Base-by-base conservation (phyloP, 2,888 invertebrate species). In the Fabriciana adippe region DNA sequence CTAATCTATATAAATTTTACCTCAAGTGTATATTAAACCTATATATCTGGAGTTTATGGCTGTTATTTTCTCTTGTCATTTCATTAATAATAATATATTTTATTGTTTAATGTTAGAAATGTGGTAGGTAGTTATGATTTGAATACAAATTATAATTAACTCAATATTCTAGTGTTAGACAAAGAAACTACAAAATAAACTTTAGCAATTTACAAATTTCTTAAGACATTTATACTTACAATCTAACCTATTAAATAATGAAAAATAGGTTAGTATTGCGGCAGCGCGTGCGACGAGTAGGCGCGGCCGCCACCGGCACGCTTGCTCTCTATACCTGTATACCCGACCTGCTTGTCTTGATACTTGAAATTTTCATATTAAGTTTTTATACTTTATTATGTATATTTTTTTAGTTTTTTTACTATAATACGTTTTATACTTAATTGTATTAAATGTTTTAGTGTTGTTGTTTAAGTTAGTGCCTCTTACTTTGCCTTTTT, bases 251-350 rank as follows among this genome's bases (percentile, higher is more conserved):
- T 79, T 77, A 78, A 77, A 78, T 75, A 77, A 78, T 75, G 79
- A 80, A 81, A 79, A 78, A 81, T 80, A 80, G 79, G 78, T 77
- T 77, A 75, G 74, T 75, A 75, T 74, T 75, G 71, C 75, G 68
- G 73, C 76, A 77, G 85, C 84, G 83, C 83, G 82, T 80, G 81
- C 83, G 81, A 76, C 75, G 79, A 77, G 73, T 78, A 81, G 85
- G 85, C 82, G 85, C 84, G 85, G 83, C 82, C 78, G 79, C 78
- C 77, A 80, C 80, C 78, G 83, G 79, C 79, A 77, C 79, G 78
- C 78, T 78, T 72, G 78, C 77, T 75, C 73, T 72, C 71, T 76
- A 76, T 75, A 74, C 76, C 76, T 75, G 71, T 70, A 72, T 73
- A 60, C 53, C 59, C 62, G 75, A 68, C 55, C 35, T 16, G 68